These are phyloP conservation scores for Drosophila kepulauana DNA, from an alignment of 1,140 invertebrate species.

Conservation along the genomic window DNA sequence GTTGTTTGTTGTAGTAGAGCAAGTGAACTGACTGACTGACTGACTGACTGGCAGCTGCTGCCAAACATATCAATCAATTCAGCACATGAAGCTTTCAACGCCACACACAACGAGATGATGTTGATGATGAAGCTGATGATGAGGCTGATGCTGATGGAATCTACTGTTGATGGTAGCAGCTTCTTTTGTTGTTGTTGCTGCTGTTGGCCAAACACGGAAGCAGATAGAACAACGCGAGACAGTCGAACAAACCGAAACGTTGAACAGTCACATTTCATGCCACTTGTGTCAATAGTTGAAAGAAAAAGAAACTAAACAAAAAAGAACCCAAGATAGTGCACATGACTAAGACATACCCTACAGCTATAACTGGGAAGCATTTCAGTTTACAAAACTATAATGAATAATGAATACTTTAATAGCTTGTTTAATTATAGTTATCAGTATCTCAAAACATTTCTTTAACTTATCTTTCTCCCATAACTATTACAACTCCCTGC, in stretches of 20 bases:
- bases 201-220: constrained; percentile 65
- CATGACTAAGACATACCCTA: not conserved
- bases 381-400: too few species aligned
- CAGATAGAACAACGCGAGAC: constrained; percentile 29
- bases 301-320: constrained; percentile 23
- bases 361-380: not conserved
- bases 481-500: not conserved
- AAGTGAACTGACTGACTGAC: not conserved
- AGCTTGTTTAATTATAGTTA: too few species aligned
- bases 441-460: too few species aligned
- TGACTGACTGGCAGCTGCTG: constrained; percentile 60
- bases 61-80: constrained; percentile 66
- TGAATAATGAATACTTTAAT: too few species aligned
- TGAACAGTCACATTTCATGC: constrained; percentile 49
- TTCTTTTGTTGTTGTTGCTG: constrained; percentile 17
- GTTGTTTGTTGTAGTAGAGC: constrained; percentile 43
- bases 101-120: constrained; percentile 46
- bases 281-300: constrained; percentile 75
- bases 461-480: too few species aligned
- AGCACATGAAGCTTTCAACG: constrained; percentile 42
- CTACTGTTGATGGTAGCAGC: constrained; percentile 31
- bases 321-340: constrained; percentile 6
- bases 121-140: constrained; percentile 20
- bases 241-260: constrained; percentile 24
- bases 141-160: constrained; percentile 32